Base-by-base conservation (phyloP, 1,140 invertebrate species). In the Caenorhabditis inopinata region DNA sequence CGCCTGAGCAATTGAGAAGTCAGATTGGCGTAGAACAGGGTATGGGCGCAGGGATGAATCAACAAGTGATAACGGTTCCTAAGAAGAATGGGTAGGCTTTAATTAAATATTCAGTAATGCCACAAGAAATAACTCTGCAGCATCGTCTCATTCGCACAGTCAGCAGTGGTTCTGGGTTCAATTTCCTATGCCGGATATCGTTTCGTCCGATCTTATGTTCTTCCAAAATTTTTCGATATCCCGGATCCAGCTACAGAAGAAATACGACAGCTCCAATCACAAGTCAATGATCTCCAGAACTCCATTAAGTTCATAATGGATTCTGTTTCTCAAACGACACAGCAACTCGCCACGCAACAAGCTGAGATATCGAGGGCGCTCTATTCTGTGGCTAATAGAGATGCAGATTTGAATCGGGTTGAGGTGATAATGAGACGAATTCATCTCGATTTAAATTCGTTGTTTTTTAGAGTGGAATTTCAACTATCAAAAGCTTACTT, bases 301-400 rank as follows among this genome's bases (percentile, higher is more conserved):
- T 81, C 80, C 1, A 77, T 81, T 7, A 81, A 81, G 29, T 81
- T 81, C 35, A 75, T 81, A 18, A 81, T 81, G 80, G 80, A 81
- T 53, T 80, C 77, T 38, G 80, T 81, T 27, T 76, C 80, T 11
- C 80, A 81, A 35, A 81, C 80, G 6, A 77, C 74, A 11, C 74
- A 77, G 38, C 49, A 49, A 46, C 35, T 81, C 3, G 74, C 80
- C 2, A 73, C 49, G 14, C 80, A 81, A 49, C 80, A 81, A 53
- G 23, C 38, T 3, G 80, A 81, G 42, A 76, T 81, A 21, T 58
- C 58, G 7, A 73, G 68, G 42, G 73, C 78, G 16, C 23, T 79
- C 14, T 45, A 47, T 42, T 76, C 74, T n/a, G 75, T 76, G 5
- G 53, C 76, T 35, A 49, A 49, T 16, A 53, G 79, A 79, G 78